Base-by-base conservation (phyloP, 2,113 vertebrate genomes). In the Sorex araneus region DNA sequence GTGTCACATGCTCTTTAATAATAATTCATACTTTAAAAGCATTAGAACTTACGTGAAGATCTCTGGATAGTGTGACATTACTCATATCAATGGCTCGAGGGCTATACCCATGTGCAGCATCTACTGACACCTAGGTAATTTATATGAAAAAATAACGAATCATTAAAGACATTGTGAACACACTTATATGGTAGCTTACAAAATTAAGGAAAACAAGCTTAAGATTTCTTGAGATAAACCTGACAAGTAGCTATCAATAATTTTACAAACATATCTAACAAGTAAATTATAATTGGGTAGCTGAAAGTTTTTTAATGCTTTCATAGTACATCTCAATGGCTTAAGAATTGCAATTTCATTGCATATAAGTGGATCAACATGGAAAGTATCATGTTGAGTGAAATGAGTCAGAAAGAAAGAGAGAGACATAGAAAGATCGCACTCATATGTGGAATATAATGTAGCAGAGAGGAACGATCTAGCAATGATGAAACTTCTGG, bases 71-170 rank as follows among this genome's bases (percentile, higher is more conserved):
- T 0, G 99, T 99, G 3, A 99, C 99, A 2, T 99, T 99, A 97
- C 99, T 99, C 99, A 99, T 99, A 89, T 99, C 99, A 9, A 99
- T 99, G 16, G 99, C 99, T 94, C 99, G 98, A 7, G 99, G 99
- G 66, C 98, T 98, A 85, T 99, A 99, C 2, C 98, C 98, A 82
- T 99, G 97, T 64, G 98, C 97, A 67, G 98, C 98, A 89, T 99
- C 99, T 85, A 99, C 97, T 40, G 99, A 99, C 88, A 98, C 97
- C 99, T 99, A 94, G 63, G 95, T 13, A 27, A 87, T 30, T 95
- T 40, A 89, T 0, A 1, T 75, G 11, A n/a, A 93, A 81, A 81
- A 66, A 3, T 66, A 66, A 66, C 12, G 11, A 66, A 1, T 66
- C 64, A 66, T 66, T 66, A 66, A 66, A 30, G 21, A 66, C 27